phyloP scores from a whole-genome alignment of 2,888 invertebrate species.

The Diabrotica balteata region DNA sequence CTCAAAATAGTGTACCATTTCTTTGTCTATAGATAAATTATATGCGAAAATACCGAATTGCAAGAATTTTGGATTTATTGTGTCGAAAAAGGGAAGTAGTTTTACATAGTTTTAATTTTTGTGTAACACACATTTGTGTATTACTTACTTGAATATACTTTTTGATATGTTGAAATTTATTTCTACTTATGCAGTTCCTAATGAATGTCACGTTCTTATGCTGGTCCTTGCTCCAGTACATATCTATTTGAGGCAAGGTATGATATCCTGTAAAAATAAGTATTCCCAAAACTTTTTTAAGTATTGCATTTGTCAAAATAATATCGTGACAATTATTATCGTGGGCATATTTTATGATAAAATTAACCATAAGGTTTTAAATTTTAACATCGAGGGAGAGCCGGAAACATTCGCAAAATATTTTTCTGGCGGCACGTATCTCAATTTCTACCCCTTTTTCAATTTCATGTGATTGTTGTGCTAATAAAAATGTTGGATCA shows the following conservation, averaged over 20 bases:
- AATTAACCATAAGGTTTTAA: background rate
- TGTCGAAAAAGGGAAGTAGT: too few relatives aligned
- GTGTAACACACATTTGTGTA: background rate
- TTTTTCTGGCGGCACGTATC: too few relatives aligned
- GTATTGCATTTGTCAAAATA: background rate
- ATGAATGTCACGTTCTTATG: background rate
- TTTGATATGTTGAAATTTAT: conserved; percentile 27
- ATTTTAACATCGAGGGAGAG: background rate
- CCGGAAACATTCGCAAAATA: too few relatives aligned
- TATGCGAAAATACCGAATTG: too few relatives aligned
- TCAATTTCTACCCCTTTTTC: too few relatives aligned
- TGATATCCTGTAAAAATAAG: background rate
- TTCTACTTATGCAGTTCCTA: too few relatives aligned
- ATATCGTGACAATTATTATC: conserved; percentile 3
- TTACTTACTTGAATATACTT: conserved; percentile 28
- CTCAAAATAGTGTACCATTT: conserved; percentile 42
- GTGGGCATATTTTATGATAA: background rate
- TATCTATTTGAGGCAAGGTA: background rate
- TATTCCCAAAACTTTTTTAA: background rate
- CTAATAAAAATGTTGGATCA: too few relatives aligned
- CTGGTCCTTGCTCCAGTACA: conserved; percentile 2
- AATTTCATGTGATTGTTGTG: too few relatives aligned
- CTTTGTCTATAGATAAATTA: too few relatives aligned
- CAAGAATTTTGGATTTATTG: too few relatives aligned
- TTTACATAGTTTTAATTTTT: too few relatives aligned